Evolutionary conservation across 2,113 vertebrate species (phyloP).

Genomic region (Columbina picui): DNA sequence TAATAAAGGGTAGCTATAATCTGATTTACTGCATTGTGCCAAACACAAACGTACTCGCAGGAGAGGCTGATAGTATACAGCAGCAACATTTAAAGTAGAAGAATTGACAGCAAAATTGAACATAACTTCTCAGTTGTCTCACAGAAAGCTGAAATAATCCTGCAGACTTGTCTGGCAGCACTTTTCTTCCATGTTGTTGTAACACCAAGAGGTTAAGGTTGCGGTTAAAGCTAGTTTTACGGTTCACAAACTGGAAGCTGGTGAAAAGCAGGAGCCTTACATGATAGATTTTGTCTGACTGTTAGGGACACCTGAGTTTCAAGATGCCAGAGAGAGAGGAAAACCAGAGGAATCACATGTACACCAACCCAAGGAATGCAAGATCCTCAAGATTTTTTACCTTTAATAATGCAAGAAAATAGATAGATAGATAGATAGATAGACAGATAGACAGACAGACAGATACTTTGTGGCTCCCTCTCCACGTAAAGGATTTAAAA

Average conservation of each 20-base stretch:
- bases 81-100: neutral
- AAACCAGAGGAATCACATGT: neutral
- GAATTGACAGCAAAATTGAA: slow-evolving; percentile 8
- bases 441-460: neutral
- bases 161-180: neutral
- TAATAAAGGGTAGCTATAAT: slow-evolving; percentile 48
- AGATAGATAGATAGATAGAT: neutral
- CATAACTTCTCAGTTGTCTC: neutral
- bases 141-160: neutral
- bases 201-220: neutral
- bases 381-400: neutral
- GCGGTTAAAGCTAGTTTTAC: neutral
- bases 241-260: neutral
- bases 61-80: neutral
- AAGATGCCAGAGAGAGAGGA: neutral
- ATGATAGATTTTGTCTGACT: neutral
- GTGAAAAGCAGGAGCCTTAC: neutral
- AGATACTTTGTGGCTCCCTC: neutral
- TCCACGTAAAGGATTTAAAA: neutral
- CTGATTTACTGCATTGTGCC: slow-evolving; percentile 30
- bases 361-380: neutral
- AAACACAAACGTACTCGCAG: neutral
- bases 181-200: neutral
- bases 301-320: neutral
- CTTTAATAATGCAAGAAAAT: neutral